Conservation (phyloP, 2,113 vertebrate genomes). For the Lepus europaeus region DNA sequence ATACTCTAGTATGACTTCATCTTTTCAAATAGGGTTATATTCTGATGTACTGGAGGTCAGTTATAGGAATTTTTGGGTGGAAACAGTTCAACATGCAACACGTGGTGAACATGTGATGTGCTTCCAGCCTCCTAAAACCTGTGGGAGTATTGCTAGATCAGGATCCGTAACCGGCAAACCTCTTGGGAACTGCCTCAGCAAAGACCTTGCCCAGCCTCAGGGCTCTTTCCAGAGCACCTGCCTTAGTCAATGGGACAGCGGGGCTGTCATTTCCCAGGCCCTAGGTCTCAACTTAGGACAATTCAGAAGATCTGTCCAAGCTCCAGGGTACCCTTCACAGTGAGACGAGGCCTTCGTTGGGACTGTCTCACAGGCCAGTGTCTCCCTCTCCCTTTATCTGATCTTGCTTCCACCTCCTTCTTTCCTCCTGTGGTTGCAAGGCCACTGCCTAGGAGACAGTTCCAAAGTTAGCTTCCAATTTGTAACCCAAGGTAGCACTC, state of each 20-base stretch:
- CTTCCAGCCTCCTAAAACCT: background rate
- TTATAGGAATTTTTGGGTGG: background rate
- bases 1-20: background rate
- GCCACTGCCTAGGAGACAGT: background rate
- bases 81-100: background rate
- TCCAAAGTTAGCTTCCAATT: background rate
- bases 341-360: background rate
- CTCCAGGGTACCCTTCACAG: background rate
- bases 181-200: background rate
- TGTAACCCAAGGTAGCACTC: background rate
- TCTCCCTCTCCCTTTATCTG: background rate
- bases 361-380: accelerated
- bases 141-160: background rate
- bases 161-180: background rate
- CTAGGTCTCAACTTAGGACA: background rate
- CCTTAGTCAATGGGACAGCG: background rate
- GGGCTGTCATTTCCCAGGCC: background rate
- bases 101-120: background rate
- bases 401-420: background rate
- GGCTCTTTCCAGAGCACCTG: background rate
- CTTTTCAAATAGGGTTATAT: background rate
- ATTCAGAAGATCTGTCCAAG: background rate
- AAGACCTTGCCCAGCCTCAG: background rate
- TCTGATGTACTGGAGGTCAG: background rate
- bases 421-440: background rate